Evolutionary conservation across 2,797 vertebrate species (phyloP), one percentile per base, ranked within the genome.

Genomic region (Phaenicophaeus curvirostris): DNA sequence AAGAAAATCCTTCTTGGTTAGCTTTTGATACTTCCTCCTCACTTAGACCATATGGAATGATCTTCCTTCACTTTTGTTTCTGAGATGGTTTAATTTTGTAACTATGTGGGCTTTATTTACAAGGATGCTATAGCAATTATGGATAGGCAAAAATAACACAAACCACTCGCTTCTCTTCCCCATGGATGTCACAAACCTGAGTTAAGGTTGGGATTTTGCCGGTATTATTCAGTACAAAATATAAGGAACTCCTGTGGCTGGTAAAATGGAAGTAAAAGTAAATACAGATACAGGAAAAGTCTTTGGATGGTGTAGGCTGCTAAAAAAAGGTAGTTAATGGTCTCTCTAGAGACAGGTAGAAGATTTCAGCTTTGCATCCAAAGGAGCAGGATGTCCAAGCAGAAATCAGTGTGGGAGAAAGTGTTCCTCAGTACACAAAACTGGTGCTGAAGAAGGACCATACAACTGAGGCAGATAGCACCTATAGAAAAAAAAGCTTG

Each of bases 11-110:
- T 58, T 25, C 83, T 77, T 33, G 55, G n/a, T 37, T 37, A 35
- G 77, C 42, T 65, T 82, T 28, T 72, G 81, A 61, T 16, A 13
- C 84, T 68, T 87, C 66, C 66, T 82, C 11, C 53, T 89, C 4
- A 0, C 24, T 86, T n/a, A 41, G 77, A 41, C 42, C 79, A 79
- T 68, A 62, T 58, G 77, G 87, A 54, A 77, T 31, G 50, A 86
- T 77, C 79, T 90, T 74, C 75, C 68, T 72, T 72, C 74, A 48
- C 80, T 78, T 87, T 78, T 63, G 75, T 71, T 92, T 93, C 86
- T 58, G 16, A 78, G 81, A 72, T 5, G 21, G 35, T 83, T 93
- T 93, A 55, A 77, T 92, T 93, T 62, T 33, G 18, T 75, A 62
- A 35, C 77, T 87, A 23, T 5, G 71, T 62, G 80, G 91, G 85